These are phyloP conservation scores for Alentia gelatinosa DNA, from an alignment of 2,888 invertebrate genomes.

Conservation along the genomic window DNA sequence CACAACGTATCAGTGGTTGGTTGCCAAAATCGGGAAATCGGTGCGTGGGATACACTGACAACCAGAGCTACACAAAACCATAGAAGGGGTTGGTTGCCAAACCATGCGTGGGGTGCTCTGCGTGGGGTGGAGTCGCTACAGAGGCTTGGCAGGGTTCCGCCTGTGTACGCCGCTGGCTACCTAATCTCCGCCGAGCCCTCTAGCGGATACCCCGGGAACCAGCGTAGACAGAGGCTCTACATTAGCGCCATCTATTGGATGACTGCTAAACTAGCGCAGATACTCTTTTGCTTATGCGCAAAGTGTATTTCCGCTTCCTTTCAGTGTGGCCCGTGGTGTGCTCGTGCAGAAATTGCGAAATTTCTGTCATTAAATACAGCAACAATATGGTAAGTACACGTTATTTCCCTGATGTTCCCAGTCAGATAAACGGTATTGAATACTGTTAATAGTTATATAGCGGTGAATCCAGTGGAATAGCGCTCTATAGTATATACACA, in stretches of 20 bases:
- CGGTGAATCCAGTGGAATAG: not conserved
- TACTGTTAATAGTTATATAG: not conserved
- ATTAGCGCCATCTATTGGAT: not conserved
- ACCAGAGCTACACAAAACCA: too few relatives aligned
- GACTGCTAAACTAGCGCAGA: not conserved
- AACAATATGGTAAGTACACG: not conserved
- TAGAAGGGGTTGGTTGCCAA: too few relatives aligned
- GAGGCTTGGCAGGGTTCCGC: too few relatives aligned
- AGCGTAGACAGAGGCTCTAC: too few relatives aligned
- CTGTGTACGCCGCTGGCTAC: too few relatives aligned
- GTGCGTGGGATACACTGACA: too few relatives aligned
- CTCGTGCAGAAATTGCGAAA: conserved; percentile 19
- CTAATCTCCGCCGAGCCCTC: too few relatives aligned
- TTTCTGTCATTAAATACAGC: conserved; percentile 11
- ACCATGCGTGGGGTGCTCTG: too few relatives aligned
- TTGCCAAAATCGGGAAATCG: too few relatives aligned
- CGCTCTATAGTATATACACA: not conserved
- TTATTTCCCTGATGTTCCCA: not conserved
- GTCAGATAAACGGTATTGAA: not conserved
- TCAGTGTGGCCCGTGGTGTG: not conserved
- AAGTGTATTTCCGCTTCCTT: conserved; percentile 13
- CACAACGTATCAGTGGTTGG: too few relatives aligned
- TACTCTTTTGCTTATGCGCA: not conserved
- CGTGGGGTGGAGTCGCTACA: too few relatives aligned
- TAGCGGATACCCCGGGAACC: too few relatives aligned